Base-by-base conservation (phyloP, 2,888 invertebrate species). In the Trissoscelio sp. region DNA sequence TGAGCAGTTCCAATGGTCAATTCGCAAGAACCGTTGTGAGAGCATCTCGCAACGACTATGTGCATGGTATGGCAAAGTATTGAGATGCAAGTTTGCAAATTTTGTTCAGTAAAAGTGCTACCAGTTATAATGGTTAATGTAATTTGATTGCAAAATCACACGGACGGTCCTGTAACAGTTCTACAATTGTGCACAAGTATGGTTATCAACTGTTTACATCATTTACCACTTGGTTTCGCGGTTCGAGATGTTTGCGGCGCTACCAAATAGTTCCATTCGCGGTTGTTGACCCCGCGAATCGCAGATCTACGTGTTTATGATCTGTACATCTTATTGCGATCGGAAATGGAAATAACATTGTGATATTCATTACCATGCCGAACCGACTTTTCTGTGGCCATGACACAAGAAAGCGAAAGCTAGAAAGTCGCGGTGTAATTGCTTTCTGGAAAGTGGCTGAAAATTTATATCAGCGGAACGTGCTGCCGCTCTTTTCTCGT, bases 341-440 rank as follows among this genome's bases (percentile, higher is more conserved):
- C 3, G 2, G 12, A 31, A 18, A 18, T 22, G 22, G 12, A 11
- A 16, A 34, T 2, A 53, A 44, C 22, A 53, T 31, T 42, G 31
- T 39, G 62, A 34, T 39, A 28, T 42, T 60, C 55, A 46, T 75
- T 58, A 75, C 62, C 60, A 60, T 62, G 44, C 48, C 12, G 31
- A 55, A 62, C 51, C 18, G 51, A 64, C 48, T 64, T 70, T 70
- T 78, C 70, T 53, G 78, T 64, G 78, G 46, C 79, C 66, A 69
- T 81, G 69, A 57, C 66, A 67, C 14, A 74, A 48, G 79, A 82
- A 82, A 82, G 79, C 75, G 79, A 82, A 82, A 82, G 78, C 79
- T 79, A 70, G 82, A 82, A 79, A 82, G 82, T 82, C 34, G 31
- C 51, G 3, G n/a, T 72, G 48, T 79, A 82, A 79, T 81, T 75